phyloP scores from a whole-genome alignment of 2,888 invertebrate genomes.

The Noctua janthina region DNA sequence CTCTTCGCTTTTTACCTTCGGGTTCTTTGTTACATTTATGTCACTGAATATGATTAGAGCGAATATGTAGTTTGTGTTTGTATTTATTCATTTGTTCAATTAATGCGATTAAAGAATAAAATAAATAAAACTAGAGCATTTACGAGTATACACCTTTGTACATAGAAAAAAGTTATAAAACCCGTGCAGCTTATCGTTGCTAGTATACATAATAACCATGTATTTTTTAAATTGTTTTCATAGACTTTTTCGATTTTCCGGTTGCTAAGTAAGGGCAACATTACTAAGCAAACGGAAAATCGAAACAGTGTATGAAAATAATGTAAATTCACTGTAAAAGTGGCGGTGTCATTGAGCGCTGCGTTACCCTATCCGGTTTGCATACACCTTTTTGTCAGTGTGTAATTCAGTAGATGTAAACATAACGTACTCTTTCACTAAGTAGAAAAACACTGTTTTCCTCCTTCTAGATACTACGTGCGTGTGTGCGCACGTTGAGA shows the following conservation, averaged over 20 bases:
- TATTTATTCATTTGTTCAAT: background rate
- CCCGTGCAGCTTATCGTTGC: background rate
- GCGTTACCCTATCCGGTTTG: background rate
- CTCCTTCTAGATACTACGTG: background rate
- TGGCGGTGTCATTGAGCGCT: background rate
- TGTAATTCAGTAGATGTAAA: background rate
- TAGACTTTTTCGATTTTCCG: too few species aligned
- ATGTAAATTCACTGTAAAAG: background rate
- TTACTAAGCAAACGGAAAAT: too few species aligned
- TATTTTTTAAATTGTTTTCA: too few species aligned
- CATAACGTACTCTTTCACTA: background rate
- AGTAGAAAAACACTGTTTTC: background rate
- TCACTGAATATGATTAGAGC: slow-evolving; percentile 1
- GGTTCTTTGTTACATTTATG: slow-evolving; percentile 18
- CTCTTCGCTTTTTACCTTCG: slow-evolving; percentile 31
- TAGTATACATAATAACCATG: background rate
- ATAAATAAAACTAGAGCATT: background rate
- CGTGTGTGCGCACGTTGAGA: background rate
- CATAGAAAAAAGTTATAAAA: background rate
- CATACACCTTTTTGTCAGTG: background rate
- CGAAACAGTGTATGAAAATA: too few species aligned
- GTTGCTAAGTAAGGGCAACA: too few species aligned
- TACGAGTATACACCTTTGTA: background rate
- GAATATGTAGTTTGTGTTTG: background rate
- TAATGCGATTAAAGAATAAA: background rate